Evolutionary conservation across 2,797 vertebrate species (phyloP).

Genomic region (Arremon brunneinucha): DNA sequence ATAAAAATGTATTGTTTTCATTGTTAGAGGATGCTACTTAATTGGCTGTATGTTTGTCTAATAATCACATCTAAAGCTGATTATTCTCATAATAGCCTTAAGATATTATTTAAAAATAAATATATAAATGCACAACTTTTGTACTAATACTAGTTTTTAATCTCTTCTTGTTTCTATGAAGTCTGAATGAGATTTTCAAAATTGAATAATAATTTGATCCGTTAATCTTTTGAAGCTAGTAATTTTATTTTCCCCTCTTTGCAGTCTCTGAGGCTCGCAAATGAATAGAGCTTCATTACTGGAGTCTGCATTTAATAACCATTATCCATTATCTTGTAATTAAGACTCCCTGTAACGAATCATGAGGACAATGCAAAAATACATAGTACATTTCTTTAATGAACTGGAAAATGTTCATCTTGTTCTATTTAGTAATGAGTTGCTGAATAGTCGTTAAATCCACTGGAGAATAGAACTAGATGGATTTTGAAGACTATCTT

Average conservation of each 20-base stretch:
- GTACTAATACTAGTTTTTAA: slow-evolving; percentile 90
- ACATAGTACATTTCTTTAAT: slow-evolving; percentile 98
- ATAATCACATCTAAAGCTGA: slow-evolving; percentile 90
- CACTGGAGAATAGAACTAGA: slow-evolving; percentile 84
- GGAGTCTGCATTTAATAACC: slow-evolving; percentile 96
- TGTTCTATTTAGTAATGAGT: slow-evolving; percentile 94
- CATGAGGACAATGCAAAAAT: slow-evolving; percentile 95
- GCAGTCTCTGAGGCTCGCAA: slow-evolving; percentile 85
- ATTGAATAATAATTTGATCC: slow-evolving; percentile 99
- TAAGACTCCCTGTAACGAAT: slow-evolving; percentile 98
- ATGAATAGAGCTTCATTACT: slow-evolving; percentile 98
- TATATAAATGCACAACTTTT: slow-evolving; percentile 87
- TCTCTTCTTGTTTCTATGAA: slow-evolving; percentile 93
- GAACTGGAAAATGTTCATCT: slow-evolving; percentile 99
- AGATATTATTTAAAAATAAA: slow-evolving; percentile 86
- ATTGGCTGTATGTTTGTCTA: slow-evolving; percentile 84
- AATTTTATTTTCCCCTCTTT: slow-evolving; percentile 90
- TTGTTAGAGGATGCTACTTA: slow-evolving; percentile 73
- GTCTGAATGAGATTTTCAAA: slow-evolving; percentile 97
- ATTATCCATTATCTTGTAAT: slow-evolving; percentile 99
- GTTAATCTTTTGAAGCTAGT: slow-evolving; percentile 95
- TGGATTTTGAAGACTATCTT: slow-evolving; percentile 84
- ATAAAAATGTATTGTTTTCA: slow-evolving; percentile 78
- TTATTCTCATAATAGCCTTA: slow-evolving; percentile 90
- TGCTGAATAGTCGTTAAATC: slow-evolving; percentile 93